Conservation (phyloP, 2,797 vertebrate species). For the Potorous gilbertii region DNA sequence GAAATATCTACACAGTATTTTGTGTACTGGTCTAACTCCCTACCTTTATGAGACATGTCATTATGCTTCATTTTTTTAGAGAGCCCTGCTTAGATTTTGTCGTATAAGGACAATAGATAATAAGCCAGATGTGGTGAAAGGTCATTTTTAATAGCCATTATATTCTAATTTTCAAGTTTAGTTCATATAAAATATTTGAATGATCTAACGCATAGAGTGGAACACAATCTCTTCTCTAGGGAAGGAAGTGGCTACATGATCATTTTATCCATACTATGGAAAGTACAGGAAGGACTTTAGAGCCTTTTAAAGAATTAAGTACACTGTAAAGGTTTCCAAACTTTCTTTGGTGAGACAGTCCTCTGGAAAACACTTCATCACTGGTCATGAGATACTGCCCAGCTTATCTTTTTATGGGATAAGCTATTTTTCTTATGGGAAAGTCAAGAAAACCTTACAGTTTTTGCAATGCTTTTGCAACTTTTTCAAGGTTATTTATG, state of each 20-base stretch:
- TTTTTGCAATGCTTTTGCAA: background rate
- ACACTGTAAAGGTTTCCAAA: background rate
- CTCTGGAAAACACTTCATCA: background rate
- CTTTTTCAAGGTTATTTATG: background rate
- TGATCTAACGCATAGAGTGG: background rate
- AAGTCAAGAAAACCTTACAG: background rate
- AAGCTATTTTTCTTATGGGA: background rate
- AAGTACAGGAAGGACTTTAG: background rate
- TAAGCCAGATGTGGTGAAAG: conserved; percentile 36
- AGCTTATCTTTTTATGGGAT: background rate
- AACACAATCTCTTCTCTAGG: background rate
- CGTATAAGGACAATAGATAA: conserved; percentile 21
- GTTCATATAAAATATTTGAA: conserved; percentile 25
- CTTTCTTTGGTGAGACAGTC: background rate
- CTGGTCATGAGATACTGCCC: background rate
- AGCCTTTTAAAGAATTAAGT: background rate
- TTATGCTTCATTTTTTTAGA: conserved; percentile 42
- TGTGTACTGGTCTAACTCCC: conserved; percentile 8
- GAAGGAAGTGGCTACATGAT: background rate
- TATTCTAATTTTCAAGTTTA: conserved; percentile 31
- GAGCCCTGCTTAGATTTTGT: background rate
- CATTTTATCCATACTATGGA: background rate
- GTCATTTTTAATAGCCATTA: conserved; percentile 36
- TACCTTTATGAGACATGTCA: conserved; percentile 47
- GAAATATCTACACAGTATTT: background rate